Base-by-base conservation (phyloP, 37 sponge, comb jelly and placozoan species). In the Bolinopsis microptera region DNA sequence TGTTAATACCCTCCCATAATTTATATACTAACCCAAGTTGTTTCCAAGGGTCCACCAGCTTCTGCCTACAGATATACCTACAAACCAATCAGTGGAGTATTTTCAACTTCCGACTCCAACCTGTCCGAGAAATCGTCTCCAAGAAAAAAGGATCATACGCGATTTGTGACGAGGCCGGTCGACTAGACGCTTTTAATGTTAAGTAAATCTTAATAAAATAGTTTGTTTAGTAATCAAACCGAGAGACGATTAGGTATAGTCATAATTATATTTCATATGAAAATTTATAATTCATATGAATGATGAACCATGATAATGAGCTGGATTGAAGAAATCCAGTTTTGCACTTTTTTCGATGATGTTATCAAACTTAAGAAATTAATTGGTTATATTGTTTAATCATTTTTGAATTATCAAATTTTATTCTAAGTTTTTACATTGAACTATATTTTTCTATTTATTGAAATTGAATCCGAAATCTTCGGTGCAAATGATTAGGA, bases 81-180 rank as follows among this genome's bases (percentile, higher is more conserved):
- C 75, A 72, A 72, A n/a, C 75, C 75, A 5, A 72, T 72, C 13
- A 72, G 31, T n/a, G 26, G n/a, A 3, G 75, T 72, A n/a, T 72
- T 72, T 72, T 72, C 75, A 21, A 72, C 75, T 23, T 72, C 75
- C 5, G 75, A 72, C 75, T n/a, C 31, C 3, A 72, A 72, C 31
- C 13, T 48, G 61, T 48, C 61, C 9, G 61, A 48, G 13, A 48
- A 48, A 48, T 5, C 61, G 5, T 48, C 61, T 13, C 13, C 61
- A 5, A 48, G 13, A 13, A 48, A 48, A 13, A 48, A 5, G 13
- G 13, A 5, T 48, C 26, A 72, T 8, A 72, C 26, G 13, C 26
- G 31, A n/a, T 72, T 72, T 21, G 75, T 23, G 31, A n/a, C 31
- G n/a, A n/a, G 75, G 5, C 75, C 75, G 3, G 75, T 72, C 31